These are phyloP conservation scores for Salmo trutta DNA, from an alignment of 2,797 vertebrate species.

Conservation along the genomic window DNA sequence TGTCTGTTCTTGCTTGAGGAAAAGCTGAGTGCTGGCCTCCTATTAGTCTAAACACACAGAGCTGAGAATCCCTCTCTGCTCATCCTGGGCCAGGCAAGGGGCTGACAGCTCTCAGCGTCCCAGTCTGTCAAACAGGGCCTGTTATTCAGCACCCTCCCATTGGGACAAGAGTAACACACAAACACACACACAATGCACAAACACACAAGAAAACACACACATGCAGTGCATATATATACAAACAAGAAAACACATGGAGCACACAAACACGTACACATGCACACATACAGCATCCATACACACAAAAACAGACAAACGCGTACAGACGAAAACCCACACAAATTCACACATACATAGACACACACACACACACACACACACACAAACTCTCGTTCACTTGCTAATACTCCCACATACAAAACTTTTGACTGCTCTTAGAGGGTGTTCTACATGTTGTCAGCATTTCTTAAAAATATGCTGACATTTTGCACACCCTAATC, in stretches of 20 bases:
- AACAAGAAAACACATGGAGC: conserved; percentile 17
- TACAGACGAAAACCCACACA: conserved; percentile 52
- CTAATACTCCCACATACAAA: conserved; percentile 70
- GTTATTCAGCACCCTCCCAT: conserved; percentile 82
- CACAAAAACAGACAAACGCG: conserved; percentile 19
- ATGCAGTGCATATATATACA: neutral
- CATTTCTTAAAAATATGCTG: conserved; percentile 78
- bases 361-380: conserved; percentile 28
- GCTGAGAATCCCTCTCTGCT: conserved; percentile 80
- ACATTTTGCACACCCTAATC: conserved; percentile 80
- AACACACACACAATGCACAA: conserved; percentile 17
- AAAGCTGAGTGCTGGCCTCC: conserved; percentile 93
- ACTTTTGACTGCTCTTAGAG: conserved; percentile 81
- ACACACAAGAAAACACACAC: conserved; percentile 27
- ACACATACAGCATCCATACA: conserved; percentile 17
- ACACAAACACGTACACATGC: conserved; percentile 15
- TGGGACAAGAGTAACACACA: conserved; percentile 68
- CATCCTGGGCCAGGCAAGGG: conserved; percentile 78
- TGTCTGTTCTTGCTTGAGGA: conserved; percentile 96
- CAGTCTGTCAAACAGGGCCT: conserved; percentile 88
- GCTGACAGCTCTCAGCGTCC: conserved; percentile 93
- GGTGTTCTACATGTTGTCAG: conserved; percentile 78
- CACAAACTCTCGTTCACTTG: conserved; percentile 49
- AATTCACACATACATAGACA: conserved; percentile 17
- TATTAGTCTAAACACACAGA: conserved; percentile 98